Evolutionary conservation across 2,113 vertebrate species (phyloP).

Genomic region (Globicephala melas): DNA sequence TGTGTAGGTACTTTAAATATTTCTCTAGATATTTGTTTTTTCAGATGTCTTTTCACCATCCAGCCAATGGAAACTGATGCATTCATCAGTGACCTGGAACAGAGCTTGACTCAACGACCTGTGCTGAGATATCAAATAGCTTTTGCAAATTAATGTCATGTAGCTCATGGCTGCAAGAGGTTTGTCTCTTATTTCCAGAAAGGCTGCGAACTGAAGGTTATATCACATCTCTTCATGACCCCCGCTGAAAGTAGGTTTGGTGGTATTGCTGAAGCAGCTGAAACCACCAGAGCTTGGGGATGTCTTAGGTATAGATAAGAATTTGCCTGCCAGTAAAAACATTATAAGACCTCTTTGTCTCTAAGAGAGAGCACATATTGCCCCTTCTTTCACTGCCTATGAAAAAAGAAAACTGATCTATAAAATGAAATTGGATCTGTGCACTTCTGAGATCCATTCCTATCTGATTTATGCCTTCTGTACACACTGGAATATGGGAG

Average conservation of each 20-base stretch:
- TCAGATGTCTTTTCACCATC: neutral
- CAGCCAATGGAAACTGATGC: neutral
- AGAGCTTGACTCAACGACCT: neutral
- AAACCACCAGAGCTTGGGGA: neutral
- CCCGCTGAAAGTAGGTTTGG: neutral
- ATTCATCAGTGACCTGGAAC: neutral
- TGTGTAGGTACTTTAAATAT: neutral
- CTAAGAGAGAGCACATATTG: conserved; percentile 28
- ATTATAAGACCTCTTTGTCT: conserved; percentile 51
- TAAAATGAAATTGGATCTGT: conserved; percentile 69
- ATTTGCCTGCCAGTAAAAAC: conserved; percentile 52
- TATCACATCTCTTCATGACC: neutral
- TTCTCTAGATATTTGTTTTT: neutral
- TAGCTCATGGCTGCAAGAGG: neutral
- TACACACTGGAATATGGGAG: conserved; percentile 37
- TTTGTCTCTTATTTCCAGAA: neutral
- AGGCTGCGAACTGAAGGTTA: neutral
- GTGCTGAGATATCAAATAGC: neutral
- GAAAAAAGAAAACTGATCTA: conserved; percentile 61
- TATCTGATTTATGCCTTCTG: conserved; percentile 58
- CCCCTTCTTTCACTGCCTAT: conserved; percentile 30
- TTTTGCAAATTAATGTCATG: neutral
- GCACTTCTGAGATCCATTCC: conserved; percentile 63
- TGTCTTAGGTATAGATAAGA: conserved; percentile 11
- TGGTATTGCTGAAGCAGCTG: neutral